Conservation (phyloP, 2,113 vertebrate species). For the Baryphthengus martii region DNA sequence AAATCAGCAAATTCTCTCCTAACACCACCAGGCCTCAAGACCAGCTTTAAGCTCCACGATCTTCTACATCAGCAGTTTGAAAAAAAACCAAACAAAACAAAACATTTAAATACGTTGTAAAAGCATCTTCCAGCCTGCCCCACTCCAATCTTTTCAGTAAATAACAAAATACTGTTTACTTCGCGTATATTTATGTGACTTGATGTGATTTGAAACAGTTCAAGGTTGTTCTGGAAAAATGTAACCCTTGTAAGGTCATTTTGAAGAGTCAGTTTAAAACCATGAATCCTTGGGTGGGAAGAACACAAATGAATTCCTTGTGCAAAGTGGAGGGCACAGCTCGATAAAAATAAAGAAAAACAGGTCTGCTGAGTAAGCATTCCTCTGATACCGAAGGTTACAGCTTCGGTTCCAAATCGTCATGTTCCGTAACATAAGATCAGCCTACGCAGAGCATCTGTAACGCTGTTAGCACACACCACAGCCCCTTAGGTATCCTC, state of each 20-base stretch:
- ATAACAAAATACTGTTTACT: not conserved
- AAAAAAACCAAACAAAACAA: too few relatives aligned
- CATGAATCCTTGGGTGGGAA: not conserved
- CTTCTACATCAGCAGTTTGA: not conserved
- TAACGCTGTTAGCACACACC: not conserved
- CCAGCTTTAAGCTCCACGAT: not conserved
- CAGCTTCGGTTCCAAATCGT: not conserved
- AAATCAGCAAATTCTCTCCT: not conserved
- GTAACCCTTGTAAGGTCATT: not conserved
- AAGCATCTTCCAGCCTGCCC: not conserved
- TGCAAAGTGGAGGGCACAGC: not conserved
- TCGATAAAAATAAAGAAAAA: not conserved
- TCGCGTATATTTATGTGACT: not conserved
- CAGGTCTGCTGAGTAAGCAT: not conserved
- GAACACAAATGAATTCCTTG: not conserved
- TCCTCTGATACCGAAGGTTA: not conserved
- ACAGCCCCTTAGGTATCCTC: rapidly evolving
- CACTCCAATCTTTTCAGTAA: not conserved
- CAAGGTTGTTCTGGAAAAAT: not conserved
- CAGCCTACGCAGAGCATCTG: not conserved
- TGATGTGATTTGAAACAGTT: not conserved
- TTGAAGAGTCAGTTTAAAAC: not conserved
- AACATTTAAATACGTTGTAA: not conserved
- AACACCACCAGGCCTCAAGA: not conserved
- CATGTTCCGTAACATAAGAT: rapidly evolving